Conservation (phyloP, 1,140 invertebrate species). For the Callitettix versicolor region DNA sequence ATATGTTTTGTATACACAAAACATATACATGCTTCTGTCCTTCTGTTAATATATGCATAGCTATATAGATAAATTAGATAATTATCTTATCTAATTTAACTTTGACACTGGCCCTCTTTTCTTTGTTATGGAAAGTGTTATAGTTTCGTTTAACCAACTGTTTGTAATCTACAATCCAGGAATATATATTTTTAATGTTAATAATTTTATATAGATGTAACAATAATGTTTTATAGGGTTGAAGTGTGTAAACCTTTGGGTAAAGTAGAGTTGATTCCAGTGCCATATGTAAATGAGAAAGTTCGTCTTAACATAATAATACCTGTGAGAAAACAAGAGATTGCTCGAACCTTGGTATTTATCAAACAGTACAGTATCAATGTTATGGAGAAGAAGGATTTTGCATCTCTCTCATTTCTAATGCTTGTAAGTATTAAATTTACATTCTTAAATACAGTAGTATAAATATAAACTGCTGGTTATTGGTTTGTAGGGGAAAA, state of each 20-base stretch:
- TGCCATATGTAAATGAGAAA: constrained; percentile 87
- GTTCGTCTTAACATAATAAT: constrained; percentile 65
- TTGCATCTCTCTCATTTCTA: constrained; percentile 65
- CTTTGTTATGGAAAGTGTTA: too few species aligned
- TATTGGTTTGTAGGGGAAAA: neutral
- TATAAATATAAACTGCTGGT: too few species aligned
- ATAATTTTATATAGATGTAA: too few species aligned
- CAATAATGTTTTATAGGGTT: constrained; percentile 40
- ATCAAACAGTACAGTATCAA: constrained; percentile 55
- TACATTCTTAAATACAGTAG: constrained; percentile 1
- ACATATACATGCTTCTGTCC: too few species aligned
- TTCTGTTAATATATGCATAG: too few species aligned
- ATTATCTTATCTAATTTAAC: too few species aligned
- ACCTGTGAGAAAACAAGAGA: constrained; percentile 43
- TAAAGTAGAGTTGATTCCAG: constrained; percentile 70
- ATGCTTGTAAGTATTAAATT: constrained; percentile 44
- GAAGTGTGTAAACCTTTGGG: constrained; percentile 69
- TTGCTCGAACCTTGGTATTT: constrained; percentile 46
- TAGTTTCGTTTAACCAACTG: too few species aligned
- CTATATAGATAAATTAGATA: too few species aligned
- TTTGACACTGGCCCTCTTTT: too few species aligned
- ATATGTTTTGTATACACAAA: too few species aligned
- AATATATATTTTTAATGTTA: too few species aligned
- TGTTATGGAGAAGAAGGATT: constrained; percentile 63
- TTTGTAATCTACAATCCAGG: too few species aligned